A percentile compares a stretch with the other conserved stretches of the same genome.
phyloP scores from a whole-genome alignment of 53 echinoderm and acorn worm genomes.

The Crossaster papposus region DNA sequence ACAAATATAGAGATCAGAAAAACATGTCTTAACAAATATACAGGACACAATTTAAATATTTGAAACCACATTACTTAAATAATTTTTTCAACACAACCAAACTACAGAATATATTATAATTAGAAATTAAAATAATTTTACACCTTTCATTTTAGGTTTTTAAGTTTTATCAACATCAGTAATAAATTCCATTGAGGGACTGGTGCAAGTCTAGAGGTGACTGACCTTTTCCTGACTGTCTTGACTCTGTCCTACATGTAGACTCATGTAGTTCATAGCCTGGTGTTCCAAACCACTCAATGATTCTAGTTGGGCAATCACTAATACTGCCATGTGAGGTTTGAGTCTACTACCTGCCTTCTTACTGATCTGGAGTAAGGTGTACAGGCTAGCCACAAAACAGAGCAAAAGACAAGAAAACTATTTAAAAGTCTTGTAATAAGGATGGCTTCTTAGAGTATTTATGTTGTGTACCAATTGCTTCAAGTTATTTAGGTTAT shows the following conservation, averaged over 20 bases:
- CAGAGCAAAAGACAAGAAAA: too few relatives aligned
- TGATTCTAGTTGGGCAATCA: conserved; percentile 88
- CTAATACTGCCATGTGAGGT: conserved; percentile 92
- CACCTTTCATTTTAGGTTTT: too few relatives aligned
- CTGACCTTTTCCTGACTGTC: conserved; percentile 91
- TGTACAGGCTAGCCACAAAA: conserved; percentile 79
- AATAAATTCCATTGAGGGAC: neutral
- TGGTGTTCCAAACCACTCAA: conserved; percentile 93
- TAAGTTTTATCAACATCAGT: too few relatives aligned
- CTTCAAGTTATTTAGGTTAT: too few relatives aligned
- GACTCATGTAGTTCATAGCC: conserved; percentile 93
- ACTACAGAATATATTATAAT: too few relatives aligned
- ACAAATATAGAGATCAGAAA: conserved; percentile 2
- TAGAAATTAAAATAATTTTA: too few relatives aligned
- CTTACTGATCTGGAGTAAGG: conserved; percentile 91
- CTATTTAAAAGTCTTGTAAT: too few relatives aligned
- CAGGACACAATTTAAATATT: neutral
- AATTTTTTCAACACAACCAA: too few relatives aligned
- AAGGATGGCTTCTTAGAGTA: too few relatives aligned
- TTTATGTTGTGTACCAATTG: too few relatives aligned
- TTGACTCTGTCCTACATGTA: conserved; percentile 78
- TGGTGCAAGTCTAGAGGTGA: neutral
- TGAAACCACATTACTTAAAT: too few relatives aligned
- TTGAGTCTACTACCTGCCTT: conserved; percentile 83
- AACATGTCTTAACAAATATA: neutral